Percentiles rank a stretch among this genome's conserved stretches.
Evolutionary conservation across 64 coral and sea anemone genomes (phyloP).

Genomic region (Montipora cactus): DNA sequence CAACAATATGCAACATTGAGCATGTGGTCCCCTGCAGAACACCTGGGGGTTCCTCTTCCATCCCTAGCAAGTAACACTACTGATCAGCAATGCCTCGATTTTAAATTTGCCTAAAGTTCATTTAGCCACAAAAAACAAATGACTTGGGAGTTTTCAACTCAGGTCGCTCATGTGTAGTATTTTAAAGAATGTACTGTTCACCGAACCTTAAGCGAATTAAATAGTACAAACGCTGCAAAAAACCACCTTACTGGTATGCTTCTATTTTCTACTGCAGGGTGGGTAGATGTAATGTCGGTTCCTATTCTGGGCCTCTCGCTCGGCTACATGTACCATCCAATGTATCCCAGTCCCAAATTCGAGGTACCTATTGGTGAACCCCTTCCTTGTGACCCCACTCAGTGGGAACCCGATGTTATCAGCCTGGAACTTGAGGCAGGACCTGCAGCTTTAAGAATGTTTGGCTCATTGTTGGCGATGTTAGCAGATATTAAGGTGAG

Average conservation of each 20-base stretch:
- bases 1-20: no score
- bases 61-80: no score
- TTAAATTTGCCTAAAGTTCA: no score
- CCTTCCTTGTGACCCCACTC: constrained; percentile 76
- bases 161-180: no score
- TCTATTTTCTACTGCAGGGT: constrained; percentile 8
- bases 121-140: no score
- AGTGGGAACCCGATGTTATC: constrained; percentile 94
- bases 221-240: no score
- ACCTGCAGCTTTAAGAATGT: constrained; percentile 81
- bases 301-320: constrained; percentile 85
- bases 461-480: constrained; percentile 86
- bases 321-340: constrained; percentile 94
- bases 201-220: no score
- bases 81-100: no score
- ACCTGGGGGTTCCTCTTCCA: no score
- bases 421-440: constrained; percentile 93
- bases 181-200: no score
- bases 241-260: background rate
- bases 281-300: constrained; percentile 97
- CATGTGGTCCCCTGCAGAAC: no score
- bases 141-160: no score
- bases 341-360: constrained; percentile 67
- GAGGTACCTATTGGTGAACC: constrained; percentile 68
- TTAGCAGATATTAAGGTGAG: constrained; percentile 86